Evolutionary conservation across 2,113 vertebrate species (phyloP).

Genomic region (Albula goreensis): DNA sequence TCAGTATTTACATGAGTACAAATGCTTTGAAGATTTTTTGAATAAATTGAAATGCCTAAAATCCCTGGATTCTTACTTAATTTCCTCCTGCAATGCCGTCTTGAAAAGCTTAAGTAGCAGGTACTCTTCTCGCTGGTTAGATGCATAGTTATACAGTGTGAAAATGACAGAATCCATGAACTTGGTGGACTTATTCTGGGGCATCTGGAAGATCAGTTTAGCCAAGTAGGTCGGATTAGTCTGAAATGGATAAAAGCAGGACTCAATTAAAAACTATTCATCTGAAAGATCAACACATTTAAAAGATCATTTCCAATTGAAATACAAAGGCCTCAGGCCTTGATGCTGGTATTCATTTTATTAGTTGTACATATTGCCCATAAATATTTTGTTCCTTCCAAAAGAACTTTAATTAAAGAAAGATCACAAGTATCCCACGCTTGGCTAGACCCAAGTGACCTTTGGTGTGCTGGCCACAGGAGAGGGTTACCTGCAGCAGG

Average conservation of each 20-base stretch:
- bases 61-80: conserved; percentile 75
- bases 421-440: no score
- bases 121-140: conserved; percentile 96
- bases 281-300: background rate
- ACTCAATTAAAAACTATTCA: background rate
- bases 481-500: conserved; percentile 80
- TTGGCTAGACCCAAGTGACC: background rate
- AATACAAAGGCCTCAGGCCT: background rate
- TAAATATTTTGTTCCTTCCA: background rate
- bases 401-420: background rate
- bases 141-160: conserved; percentile 95
- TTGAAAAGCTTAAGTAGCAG: conserved; percentile 92
- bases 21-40: no score
- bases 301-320: background rate
- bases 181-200: conserved; percentile 97
- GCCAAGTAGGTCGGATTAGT: conserved; percentile 96
- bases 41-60: background rate
- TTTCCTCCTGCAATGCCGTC: conserved; percentile 94
- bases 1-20: no score
- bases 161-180: conserved; percentile 99
- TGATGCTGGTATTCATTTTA: background rate
- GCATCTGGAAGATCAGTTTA: conserved; percentile 99
- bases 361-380: background rate
- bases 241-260: conserved; percentile 57
- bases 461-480: background rate